These are phyloP conservation scores for Dioctria rufipes DNA, from an alignment of 2,888 invertebrate genomes.

Conservation along the genomic window DNA sequence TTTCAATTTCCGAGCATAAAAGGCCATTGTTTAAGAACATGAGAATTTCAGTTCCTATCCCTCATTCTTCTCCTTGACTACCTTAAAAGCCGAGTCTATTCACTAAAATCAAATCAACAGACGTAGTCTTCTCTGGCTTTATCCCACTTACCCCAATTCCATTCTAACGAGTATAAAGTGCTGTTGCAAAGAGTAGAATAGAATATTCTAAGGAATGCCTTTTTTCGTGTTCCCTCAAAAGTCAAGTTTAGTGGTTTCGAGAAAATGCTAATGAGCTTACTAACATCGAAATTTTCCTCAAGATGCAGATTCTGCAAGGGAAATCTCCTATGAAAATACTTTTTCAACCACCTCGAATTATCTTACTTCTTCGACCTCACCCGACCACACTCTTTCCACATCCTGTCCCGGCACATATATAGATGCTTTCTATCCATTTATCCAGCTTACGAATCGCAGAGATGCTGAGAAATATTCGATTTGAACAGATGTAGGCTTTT, in stretches of 20 bases:
- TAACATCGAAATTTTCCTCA: constrained; percentile 6
- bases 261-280: constrained; percentile 22
- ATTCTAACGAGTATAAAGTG: background rate
- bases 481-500: constrained; percentile 13
- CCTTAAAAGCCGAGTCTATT: too few species aligned
- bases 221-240: background rate
- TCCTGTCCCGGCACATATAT: background rate
- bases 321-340: constrained; percentile 1
- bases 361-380: background rate
- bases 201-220: background rate
- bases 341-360: background rate
- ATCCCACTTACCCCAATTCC: background rate
- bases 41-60: too few species aligned
- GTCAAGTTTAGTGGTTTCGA: constrained; percentile 10
- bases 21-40: too few species aligned
- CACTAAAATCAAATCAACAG: too few species aligned
- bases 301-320: constrained; percentile 1
- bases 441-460: background rate
- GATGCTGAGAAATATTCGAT: constrained; percentile 9
- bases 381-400: background rate
- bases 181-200: background rate
- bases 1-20: too few species aligned
- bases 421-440: background rate
- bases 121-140: background rate
- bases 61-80: too few species aligned